phyloP scores from a whole-genome alignment of 2,113 vertebrate genomes.

The Enhydra lutris region DNA sequence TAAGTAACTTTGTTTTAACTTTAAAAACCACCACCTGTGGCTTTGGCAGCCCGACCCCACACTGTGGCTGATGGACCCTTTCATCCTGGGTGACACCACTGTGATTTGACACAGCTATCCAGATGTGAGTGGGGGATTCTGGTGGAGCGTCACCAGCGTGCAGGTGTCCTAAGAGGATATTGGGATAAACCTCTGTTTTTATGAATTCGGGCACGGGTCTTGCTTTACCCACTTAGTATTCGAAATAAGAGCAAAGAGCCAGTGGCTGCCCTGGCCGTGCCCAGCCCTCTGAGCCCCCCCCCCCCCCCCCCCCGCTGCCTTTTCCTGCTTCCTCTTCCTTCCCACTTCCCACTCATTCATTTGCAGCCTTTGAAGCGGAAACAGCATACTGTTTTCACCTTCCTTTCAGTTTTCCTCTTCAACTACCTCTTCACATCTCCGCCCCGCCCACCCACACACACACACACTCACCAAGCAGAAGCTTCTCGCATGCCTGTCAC shows the following conservation, averaged over 20 bases:
- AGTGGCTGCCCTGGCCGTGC: accelerated
- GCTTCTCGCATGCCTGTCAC: background rate
- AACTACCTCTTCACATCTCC: background rate
- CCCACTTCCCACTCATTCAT: background rate
- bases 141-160: background rate
- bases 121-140: background rate
- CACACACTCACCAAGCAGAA: background rate
- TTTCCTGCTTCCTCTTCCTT: background rate
- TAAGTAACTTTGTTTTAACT: background rate
- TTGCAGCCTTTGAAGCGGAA: background rate
- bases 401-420: background rate
- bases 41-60: background rate
- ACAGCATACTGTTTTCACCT: background rate
- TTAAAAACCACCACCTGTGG: background rate
- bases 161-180: background rate
- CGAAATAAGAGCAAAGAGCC: background rate
- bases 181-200: background rate
- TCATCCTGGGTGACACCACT: background rate
- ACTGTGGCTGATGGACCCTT: background rate
- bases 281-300: background rate
- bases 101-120: background rate
- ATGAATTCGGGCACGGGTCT: background rate
- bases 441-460: background rate
- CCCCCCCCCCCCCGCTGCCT: too few relatives aligned
- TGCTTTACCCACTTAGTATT: background rate